Base-by-base conservation (phyloP, 2,113 vertebrate species). In the Plecturocebus donacophilus region DNA sequence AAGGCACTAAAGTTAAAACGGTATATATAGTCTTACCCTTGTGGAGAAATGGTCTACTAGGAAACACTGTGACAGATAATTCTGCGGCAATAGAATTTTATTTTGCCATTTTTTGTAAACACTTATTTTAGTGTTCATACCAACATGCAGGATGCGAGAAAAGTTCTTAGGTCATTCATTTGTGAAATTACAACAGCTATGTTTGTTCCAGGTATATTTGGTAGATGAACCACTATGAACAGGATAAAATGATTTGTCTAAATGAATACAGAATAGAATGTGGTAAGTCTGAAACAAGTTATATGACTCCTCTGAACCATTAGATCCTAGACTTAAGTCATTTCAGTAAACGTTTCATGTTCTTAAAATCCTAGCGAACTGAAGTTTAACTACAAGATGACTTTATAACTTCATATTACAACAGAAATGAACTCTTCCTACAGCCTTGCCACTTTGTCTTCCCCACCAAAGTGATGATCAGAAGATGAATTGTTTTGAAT, bases 351-450 rank as follows among this genome's bases (percentile, higher is more conserved):
- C 68, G n/a, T 47, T 97, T 93, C 52, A 32, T 45, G 56, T 75
- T 92, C 94, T 89, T 32, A 16, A 77, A 96, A 88, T 92, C 73
- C 49, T 68, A 64, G 45, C 45, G 47, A 97, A 92, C 56, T 86
- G 56, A 87, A 30, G 4, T 81, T 86, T 96, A 97, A 97, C 93
- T 92, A 91, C 30, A 96, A 90, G 58, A 83, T 79, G 61, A 73
- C 25, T 95, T 92, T 47, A 81, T 32, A 52, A 89, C 16, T 77
- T 96, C 27, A 89, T 35, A 52, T 93, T 71, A n/a, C 6, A 96
- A 49, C 11, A 90, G 40, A 90, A 90, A 38, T 13, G 21, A 92
- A 92, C n/a, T 77, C 61, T 94, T 94, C 27, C 16, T 71, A 92
- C 4, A 81, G 17, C 3, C 68, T 94, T 45, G 13, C 68, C 77